Evolutionary conservation across 2,888 invertebrate genomes (phyloP).

Genomic region (Pherbina coryleti): DNA sequence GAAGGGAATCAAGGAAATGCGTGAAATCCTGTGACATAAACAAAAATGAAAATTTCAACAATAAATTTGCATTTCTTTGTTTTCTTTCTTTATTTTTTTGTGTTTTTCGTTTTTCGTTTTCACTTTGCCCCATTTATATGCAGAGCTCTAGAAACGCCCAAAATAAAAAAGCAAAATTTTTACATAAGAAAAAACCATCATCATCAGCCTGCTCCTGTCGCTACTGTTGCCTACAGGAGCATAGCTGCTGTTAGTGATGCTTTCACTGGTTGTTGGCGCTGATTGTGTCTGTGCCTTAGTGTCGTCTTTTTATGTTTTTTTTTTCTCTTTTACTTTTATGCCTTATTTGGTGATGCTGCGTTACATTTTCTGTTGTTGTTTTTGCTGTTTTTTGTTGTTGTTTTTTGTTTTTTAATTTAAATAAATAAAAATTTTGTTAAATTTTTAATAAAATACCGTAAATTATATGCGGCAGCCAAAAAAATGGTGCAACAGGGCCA

Average conservation of each 20-base stretch:
- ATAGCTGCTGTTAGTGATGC: neutral
- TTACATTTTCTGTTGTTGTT: neutral
- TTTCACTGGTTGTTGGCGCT: neutral
- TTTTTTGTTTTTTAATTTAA: conserved; percentile 36
- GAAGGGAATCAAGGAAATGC: neutral
- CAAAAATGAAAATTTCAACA: conserved; percentile 42
- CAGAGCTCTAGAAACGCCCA: neutral
- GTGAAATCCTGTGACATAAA: conserved; percentile 32
- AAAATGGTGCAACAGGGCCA: conserved; percentile 9
- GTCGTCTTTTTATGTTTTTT: neutral
- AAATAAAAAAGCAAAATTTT: neutral
- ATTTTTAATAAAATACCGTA: conserved; percentile 42
- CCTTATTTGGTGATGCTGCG: neutral
- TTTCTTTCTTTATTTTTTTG: neutral
- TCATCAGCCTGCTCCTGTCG: neutral
- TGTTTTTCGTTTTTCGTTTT: neutral
- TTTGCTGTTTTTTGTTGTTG: too few relatives aligned
- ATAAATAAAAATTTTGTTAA: conserved; percentile 41
- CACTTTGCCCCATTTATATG: neutral
- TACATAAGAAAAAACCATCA: neutral
- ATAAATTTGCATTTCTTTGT: conserved; percentile 44
- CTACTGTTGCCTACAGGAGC: neutral
- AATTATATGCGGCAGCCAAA: conserved; percentile 35
- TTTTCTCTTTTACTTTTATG: neutral
- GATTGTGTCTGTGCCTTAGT: neutral